phyloP scores from a whole-genome alignment of 1,140 invertebrate genomes.

The Drosophila kikkawai region DNA sequence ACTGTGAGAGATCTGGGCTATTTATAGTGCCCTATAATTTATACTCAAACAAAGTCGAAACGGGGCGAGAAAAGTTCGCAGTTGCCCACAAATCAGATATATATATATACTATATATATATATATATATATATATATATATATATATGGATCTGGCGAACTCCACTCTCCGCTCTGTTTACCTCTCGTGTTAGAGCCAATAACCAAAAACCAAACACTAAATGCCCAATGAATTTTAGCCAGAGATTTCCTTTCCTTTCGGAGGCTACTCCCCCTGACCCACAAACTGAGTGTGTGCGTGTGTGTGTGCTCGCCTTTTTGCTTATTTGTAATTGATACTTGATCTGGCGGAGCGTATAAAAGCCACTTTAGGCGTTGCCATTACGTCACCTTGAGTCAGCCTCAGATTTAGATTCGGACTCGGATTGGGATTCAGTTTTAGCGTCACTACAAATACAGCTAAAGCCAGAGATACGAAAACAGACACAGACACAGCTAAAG shows the following conservation, averaged over 20 bases:
- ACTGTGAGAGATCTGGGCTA: slow-evolving; percentile 38
- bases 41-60: slow-evolving; percentile 57
- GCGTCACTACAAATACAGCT: slow-evolving; percentile 16
- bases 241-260: slow-evolving; percentile 17
- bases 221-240: slow-evolving; percentile 7
- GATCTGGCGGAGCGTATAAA: slow-evolving; percentile 79
- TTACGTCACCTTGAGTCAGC: slow-evolving; percentile 78
- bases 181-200: slow-evolving; percentile 31
- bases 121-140: neutral
- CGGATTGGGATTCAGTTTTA: slow-evolving; percentile 8
- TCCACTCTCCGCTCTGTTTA: slow-evolving; percentile 36
- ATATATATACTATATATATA: slow-evolving; percentile 4
- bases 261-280: slow-evolving; percentile 51
- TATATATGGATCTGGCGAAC: slow-evolving; percentile 35
- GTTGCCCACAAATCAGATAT: slow-evolving; percentile 29
- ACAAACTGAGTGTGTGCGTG: slow-evolving; percentile 41
- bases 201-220: slow-evolving; percentile 7
- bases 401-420: slow-evolving; percentile 37
- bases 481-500: neutral
- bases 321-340: slow-evolving; percentile 79
- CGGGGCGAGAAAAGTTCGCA: slow-evolving; percentile 47
- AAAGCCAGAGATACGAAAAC: neutral
- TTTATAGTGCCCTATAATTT: slow-evolving; percentile 76
- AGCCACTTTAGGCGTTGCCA: slow-evolving; percentile 79
- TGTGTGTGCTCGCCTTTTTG: slow-evolving; percentile 31